Evolutionary conservation across 1,140 invertebrate species (phyloP).

Genomic region (Lepidotrigona ventralis): DNA sequence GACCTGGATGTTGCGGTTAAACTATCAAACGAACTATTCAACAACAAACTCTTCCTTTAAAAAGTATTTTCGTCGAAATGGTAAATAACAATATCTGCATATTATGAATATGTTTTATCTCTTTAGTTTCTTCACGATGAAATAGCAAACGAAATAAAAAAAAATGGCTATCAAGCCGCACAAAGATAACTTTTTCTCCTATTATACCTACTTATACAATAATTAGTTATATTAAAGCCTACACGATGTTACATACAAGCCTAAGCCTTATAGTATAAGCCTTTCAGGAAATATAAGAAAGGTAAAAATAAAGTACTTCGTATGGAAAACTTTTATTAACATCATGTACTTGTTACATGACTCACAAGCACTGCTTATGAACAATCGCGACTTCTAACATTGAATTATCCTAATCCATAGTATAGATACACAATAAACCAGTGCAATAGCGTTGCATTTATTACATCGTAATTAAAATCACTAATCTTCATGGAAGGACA

Average conservation of each 20-base stretch:
- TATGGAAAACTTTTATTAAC: conserved; percentile 60
- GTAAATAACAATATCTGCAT: conserved; percentile 18
- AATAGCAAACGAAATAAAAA: conserved; percentile 31
- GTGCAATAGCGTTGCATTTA: conserved; percentile 28
- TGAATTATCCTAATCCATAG: conserved; percentile 9
- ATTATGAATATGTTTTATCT: not conserved
- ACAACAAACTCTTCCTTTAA: not conserved
- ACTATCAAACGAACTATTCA: not conserved
- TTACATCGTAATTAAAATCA: conserved; percentile 14
- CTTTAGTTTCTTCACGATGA: not conserved
- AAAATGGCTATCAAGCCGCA: not conserved
- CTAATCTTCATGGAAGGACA: conserved; percentile 38
- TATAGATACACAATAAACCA: conserved; percentile 18
- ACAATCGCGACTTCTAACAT: conserved; percentile 9
- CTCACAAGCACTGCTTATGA: conserved; percentile 27
- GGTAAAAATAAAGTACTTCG: not conserved
- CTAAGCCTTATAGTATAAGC: too few relatives aligned
- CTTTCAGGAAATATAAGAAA: not conserved
- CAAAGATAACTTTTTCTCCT: not conserved
- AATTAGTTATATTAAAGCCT: not conserved
- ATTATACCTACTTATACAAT: not conserved
- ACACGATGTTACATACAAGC: too few relatives aligned
- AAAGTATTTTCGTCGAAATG: conserved; percentile 10
- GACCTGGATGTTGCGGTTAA: conserved; percentile 22
- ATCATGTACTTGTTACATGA: conserved; percentile 30